phyloP scores from a whole-genome alignment of 2,113 vertebrate genomes.

The Nerophis ophidion region DNA sequence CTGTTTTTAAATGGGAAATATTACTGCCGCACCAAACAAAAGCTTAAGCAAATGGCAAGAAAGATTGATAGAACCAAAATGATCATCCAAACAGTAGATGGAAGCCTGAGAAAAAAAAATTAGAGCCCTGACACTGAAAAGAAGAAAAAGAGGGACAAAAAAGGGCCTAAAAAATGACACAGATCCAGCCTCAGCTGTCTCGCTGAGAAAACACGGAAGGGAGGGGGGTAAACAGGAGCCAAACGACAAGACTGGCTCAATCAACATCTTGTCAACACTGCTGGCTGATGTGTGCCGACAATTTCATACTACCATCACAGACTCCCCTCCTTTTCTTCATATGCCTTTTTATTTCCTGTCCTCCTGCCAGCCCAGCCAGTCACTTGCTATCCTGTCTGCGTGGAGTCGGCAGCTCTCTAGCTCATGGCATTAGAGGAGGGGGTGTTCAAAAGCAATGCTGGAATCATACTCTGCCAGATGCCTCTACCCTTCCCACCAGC shows the following conservation, averaged over 20 bases:
- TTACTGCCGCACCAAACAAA: no score
- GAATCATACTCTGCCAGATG: conserved; percentile 56
- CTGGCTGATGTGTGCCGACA: conserved; percentile 71
- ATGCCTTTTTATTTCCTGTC: conserved; percentile 57
- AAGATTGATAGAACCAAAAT: conserved; percentile 46
- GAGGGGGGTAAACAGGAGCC: conserved; percentile 54
- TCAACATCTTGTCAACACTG: conserved; percentile 74
- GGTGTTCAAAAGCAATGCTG: conserved; percentile 44
- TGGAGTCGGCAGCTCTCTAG: conserved; percentile 58
- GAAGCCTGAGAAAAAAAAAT: conserved; percentile 19
- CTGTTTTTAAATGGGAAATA: no score
- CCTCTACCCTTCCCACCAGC: conserved; percentile 47
- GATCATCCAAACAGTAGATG: conserved; percentile 50
- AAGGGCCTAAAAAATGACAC: conserved; percentile 58
- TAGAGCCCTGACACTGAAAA: conserved; percentile 30
- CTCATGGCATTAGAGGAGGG: conserved; percentile 43
- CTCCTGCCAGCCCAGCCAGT: conserved; percentile 60
- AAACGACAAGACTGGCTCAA: conserved; percentile 74
- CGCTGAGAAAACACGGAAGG: conserved; percentile 56
- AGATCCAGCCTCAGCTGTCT: conserved; percentile 63
- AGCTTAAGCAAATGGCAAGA: no score
- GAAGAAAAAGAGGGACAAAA: conserved; percentile 19
- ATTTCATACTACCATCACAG: conserved; percentile 57
- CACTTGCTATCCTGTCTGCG: conserved; percentile 58
- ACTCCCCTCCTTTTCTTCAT: conserved; percentile 39